Evolutionary conservation across 2,797 vertebrate species (phyloP), one percentile per base, ranked within the genome.

Genomic region (Cyprinella venusta): DNA sequence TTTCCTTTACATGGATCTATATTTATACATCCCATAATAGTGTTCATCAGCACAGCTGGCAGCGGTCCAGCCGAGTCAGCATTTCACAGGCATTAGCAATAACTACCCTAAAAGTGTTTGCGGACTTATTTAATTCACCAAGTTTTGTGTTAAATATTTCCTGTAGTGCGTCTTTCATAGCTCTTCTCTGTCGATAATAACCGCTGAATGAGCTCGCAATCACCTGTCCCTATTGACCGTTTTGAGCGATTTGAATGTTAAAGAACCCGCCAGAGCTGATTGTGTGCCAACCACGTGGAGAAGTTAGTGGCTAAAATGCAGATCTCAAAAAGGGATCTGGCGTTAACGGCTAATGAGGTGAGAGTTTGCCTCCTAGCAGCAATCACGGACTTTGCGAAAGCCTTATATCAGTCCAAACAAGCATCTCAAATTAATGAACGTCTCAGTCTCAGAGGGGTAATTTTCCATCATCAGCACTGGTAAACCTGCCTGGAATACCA

Each of bases 361-460:
- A 90, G 90, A 83, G 91, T 79, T 84, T 89, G 89, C 90, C 93
- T 94, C 90, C 91, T 93, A 91, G 93, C 93, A 92, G 87, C 90
- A 84, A 89, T 89, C 91, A 88, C 86, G 85, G 86, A 91, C 92
- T 91, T 91, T 90, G 93, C 94, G 93, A 94, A 94, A 94, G 92
- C 91, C 92, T 84, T 91, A 92, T 91, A 94, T 94, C 91, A 93
- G 93, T 93, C 94, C 93, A 94, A 95, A 95, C 93, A 94, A 94
- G 92, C 90, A 90, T 93, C 94, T 94, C 92, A 94, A 94, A 94
- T 95, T 91, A 95, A 95, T 94, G 92, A 94, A 94, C 94, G 91
- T 90, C 89, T 93, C 89, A 87, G 90, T 94, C 93, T 93, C 92
- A 82, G 85, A 92, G 92, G 93, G 90, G 88, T 94, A 92, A 94